Evolutionary conservation across 2,888 invertebrate species (phyloP).

Genomic region (Himalopsyche tibetana): DNA sequence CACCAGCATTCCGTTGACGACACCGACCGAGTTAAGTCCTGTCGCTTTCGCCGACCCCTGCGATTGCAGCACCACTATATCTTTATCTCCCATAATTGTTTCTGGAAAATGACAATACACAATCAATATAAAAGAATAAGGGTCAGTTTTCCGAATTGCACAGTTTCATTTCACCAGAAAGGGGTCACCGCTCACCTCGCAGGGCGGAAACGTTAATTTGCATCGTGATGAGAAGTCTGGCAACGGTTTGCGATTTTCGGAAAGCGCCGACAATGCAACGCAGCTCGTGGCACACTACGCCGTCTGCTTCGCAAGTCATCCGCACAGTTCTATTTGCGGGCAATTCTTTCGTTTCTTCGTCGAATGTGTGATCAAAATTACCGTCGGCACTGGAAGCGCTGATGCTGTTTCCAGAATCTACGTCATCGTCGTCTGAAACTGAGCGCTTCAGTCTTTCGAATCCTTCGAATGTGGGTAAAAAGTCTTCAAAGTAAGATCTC

Average conservation of each 20-base stretch:
- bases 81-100: conserved; percentile 66
- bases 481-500: neutral
- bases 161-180: neutral
- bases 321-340: conserved; percentile 68
- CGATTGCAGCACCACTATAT: conserved; percentile 70
- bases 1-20: conserved; percentile 66
- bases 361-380: neutral
- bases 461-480: no score
- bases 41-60: conserved; percentile 67
- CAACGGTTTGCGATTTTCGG: conserved; percentile 68
- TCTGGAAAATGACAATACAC: neutral
- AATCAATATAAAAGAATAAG: neutral
- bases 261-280: conserved; percentile 70
- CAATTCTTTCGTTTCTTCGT: conserved; percentile 25
- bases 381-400: neutral
- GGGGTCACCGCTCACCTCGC: conserved; percentile 67
- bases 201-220: conserved; percentile 69
- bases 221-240: conserved; percentile 69
- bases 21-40: conserved; percentile 57
- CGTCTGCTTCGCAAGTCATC: conserved; percentile 69
- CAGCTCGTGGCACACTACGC: conserved; percentile 69
- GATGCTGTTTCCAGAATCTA: neutral
- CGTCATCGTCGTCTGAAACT: conserved; percentile 15
- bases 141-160: neutral
- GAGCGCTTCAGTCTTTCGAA: conserved; percentile 1